Evolutionary conservation across 1,140 invertebrate genomes (phyloP).

Genomic region (Lethrus apterus): DNA sequence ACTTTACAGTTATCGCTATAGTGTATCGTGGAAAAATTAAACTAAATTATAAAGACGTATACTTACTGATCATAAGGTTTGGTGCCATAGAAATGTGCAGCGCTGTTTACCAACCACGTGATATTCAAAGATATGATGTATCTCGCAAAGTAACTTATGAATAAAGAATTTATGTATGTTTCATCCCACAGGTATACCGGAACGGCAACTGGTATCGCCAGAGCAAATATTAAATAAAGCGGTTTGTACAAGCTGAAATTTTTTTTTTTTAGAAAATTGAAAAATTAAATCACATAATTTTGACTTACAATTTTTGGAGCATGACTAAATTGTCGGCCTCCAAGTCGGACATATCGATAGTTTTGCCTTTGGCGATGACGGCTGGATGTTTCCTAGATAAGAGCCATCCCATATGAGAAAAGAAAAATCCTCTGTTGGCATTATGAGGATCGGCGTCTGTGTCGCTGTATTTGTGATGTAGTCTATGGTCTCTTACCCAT

Average conservation of each 20-base stretch:
- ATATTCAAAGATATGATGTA: constrained; percentile 64
- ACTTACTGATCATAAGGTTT: constrained; percentile 60
- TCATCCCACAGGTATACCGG: constrained; percentile 68
- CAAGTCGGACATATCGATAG: constrained; percentile 61
- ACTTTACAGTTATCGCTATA: too few species aligned
- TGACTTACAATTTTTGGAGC: constrained; percentile 57
- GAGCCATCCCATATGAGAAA: constrained; percentile 61
- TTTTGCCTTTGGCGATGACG: constrained; percentile 47
- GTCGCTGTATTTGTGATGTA: constrained; percentile 61
- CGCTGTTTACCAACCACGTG: constrained; percentile 85
- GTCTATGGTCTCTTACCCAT: constrained; percentile 56
- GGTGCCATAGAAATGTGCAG: constrained; percentile 60
- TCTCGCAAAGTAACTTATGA: constrained; percentile 54
- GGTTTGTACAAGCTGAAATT: constrained; percentile 60
- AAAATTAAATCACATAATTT: background rate
- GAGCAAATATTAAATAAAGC: constrained; percentile 55
- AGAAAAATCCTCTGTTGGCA: constrained; percentile 58
- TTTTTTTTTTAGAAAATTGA: too few species aligned
- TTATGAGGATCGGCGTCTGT: constrained; percentile 62
- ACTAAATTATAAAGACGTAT: too few species aligned
- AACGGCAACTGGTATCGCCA: constrained; percentile 63
- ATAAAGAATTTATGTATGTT: constrained; percentile 46
- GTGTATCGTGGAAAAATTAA: too few species aligned
- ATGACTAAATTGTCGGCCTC: constrained; percentile 62
- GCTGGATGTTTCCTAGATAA: constrained; percentile 56